Evolutionary conservation across 2,888 invertebrate species (phyloP), one percentile per base, ranked within the genome.

Genomic region (Brachylomia viminalis): DNA sequence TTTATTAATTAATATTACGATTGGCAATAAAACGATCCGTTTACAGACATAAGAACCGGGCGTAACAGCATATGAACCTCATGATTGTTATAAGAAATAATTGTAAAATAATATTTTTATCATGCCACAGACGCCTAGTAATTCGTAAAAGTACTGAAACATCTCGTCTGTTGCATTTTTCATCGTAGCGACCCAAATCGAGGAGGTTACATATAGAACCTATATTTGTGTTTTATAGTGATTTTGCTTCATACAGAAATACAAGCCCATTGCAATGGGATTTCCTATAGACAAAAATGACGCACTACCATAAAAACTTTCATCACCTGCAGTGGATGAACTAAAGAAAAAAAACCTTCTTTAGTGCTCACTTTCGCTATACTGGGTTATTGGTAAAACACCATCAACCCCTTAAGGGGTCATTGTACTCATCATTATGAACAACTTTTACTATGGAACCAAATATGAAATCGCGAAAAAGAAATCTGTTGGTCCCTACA

Each of bases 1-100:
- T 81, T 79, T 79, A 67, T 81, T 75, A 47, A 79, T 79, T 75
- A 75, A 79, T 75, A 47, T 47, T 68, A 68, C 23, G 64, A 79
- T 81, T 64, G 38, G 64, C 64, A 38, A 54, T 81, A 30, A 81
- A 72, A 75, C 52, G n/a, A 81, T n/a, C 52, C 52, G 15, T 80
- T 68, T 74, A 62, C 30, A 67, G 79, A 56, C 56, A 45, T 73
- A 62, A 56, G 42, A 67, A 52, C 74, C 49, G 15, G 30, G 33
- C 42, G 45, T 58, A 62, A 67, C 61, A 67, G 47, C 74, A 61
- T 66, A 74, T 33, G 38, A 74, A 72, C 17, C 20, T 72, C 65
- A 38, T 66, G 54, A 72, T 66, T 61, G 52, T 38, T 47, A 15
- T 54, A 65, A 45, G 20, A 65, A 65, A 42, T 42, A n/a, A 38